These are phyloP conservation scores for Pteronotus mesoamericanus DNA, from an alignment of 2,797 vertebrate species.

Conservation along the genomic window DNA sequence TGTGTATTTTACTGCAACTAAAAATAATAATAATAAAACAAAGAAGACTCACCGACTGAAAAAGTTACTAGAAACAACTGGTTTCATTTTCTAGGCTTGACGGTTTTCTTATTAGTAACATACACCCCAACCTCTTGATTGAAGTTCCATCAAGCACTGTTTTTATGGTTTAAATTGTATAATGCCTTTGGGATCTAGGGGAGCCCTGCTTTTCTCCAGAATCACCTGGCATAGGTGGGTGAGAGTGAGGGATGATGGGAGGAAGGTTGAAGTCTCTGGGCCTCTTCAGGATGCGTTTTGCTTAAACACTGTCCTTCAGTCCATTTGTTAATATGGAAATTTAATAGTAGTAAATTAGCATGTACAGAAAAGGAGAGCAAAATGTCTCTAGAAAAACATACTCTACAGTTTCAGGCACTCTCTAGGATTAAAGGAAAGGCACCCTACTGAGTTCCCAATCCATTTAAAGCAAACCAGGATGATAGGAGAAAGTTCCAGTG, in stretches of 20 bases:
- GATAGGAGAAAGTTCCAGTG: background rate
- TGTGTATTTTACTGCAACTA: background rate
- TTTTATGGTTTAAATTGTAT: background rate
- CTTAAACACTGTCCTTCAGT: background rate
- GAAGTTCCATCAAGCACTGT: background rate
- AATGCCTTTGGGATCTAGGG: background rate
- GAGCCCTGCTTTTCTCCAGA: background rate
- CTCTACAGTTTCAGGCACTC: background rate
- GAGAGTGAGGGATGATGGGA: background rate
- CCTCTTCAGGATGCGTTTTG: background rate
- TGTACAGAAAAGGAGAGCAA: background rate
- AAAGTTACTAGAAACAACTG: background rate
- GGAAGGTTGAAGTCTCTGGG: background rate
- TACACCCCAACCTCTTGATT: background rate
- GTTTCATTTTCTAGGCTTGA: constrained; percentile 17
- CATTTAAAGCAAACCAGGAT: constrained; percentile 19
- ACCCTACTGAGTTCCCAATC: background rate
- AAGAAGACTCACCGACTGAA: background rate
- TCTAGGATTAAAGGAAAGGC: background rate
- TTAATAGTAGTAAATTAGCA: background rate
- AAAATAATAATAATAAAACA: background rate
- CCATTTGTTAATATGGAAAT: background rate
- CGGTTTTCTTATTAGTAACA: background rate
- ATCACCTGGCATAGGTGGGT: background rate
- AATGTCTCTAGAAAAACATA: background rate